phyloP scores from a whole-genome alignment of 2,888 invertebrate genomes.

The Cryptus armator region DNA sequence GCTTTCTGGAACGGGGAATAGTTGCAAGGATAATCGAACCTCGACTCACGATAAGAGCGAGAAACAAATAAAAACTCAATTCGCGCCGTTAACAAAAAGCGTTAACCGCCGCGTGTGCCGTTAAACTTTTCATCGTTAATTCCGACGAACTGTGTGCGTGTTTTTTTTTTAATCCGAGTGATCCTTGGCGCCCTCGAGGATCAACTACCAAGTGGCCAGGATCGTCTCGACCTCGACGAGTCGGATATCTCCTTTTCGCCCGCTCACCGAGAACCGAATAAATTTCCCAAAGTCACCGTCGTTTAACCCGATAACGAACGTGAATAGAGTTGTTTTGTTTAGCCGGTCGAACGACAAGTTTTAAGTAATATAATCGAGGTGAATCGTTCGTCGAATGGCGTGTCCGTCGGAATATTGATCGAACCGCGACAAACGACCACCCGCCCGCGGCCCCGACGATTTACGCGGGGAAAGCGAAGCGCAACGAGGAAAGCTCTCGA shows the following conservation, averaged over 20 bases:
- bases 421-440: conserved; percentile 51
- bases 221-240: conserved; percentile 5
- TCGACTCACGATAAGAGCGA: neutral
- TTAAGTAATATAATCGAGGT: conserved; percentile 43
- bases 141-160: neutral
- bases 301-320: too few species aligned
- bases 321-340: conserved; percentile 7
- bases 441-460: conserved; percentile 12
- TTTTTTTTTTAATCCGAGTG: neutral
- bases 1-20: conserved; percentile 55
- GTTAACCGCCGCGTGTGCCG: too few species aligned
- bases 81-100: too few species aligned
- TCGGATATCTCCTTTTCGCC: too few species aligned
- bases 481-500: conserved; percentile 12
- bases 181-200: conserved; percentile 56
- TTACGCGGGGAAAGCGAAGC: neutral
- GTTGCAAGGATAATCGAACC: conserved; percentile 16
- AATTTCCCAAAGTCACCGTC: too few species aligned
- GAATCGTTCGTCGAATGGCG: conserved; percentile 66
- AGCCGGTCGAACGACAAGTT: conserved; percentile 2
- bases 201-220: conserved; percentile 26
- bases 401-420: conserved; percentile 71
- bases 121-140: too few species aligned
- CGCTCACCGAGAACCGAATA: neutral
- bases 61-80: too few species aligned